phyloP scores from a whole-genome alignment of 2,113 vertebrate species.

The Sylvia atricapilla region DNA sequence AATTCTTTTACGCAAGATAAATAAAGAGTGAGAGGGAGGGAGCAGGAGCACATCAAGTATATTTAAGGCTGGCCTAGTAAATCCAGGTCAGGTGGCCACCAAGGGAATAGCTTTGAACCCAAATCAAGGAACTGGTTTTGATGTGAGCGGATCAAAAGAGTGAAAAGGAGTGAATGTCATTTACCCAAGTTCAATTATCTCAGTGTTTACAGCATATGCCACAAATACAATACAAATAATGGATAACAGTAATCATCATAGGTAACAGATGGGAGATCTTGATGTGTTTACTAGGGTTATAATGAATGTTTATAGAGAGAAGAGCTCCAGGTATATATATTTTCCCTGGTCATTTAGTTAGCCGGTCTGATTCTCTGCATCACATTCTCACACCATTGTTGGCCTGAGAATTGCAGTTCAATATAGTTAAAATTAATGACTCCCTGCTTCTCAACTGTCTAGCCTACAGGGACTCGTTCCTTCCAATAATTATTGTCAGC shows the following conservation, averaged over 20 bases:
- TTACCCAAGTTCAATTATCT: constrained; percentile 10
- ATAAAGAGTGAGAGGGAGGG: neutral
- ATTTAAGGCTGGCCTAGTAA: constrained; percentile 32
- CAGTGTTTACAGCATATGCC: neutral
- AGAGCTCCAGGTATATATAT: neutral
- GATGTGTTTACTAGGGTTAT: neutral
- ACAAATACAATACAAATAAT: neutral
- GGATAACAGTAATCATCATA: neutral
- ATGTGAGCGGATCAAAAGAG: neutral
- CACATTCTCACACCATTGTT: neutral
- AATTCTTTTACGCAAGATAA: neutral
- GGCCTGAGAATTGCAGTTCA: constrained; percentile 34
- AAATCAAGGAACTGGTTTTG: constrained; percentile 34
- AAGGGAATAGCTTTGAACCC: constrained; percentile 42
- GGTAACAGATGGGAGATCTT: neutral
- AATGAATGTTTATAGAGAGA: neutral
- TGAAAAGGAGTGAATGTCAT: neutral
- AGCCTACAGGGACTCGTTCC: neutral
- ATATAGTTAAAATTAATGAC: constrained; percentile 47
- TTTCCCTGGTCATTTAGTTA: neutral
- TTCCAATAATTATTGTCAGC: constrained; percentile 18
- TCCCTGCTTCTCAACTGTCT: neutral
- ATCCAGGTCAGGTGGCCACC: constrained; percentile 42
- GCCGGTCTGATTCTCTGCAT: neutral
- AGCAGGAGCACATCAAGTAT: neutral